A percentile compares a stretch with the other conserved stretches of the same genome.
phyloP scores from a whole-genome alignment of 2,888 invertebrate species.

The Epicampocera succincta region DNA sequence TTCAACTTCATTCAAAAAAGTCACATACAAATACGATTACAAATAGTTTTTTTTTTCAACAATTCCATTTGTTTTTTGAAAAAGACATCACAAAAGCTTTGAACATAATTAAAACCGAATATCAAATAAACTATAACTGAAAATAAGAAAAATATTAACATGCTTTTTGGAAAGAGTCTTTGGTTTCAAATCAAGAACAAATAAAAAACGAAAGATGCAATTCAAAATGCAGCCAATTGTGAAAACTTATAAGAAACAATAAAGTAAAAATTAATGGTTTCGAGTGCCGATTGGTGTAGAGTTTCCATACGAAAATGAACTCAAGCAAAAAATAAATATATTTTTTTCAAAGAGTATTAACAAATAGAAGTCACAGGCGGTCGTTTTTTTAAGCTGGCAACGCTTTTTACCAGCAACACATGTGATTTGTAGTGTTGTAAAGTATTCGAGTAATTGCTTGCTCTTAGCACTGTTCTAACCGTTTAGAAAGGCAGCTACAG shows the following conservation, averaged over 20 bases:
- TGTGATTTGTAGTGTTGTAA: too few species aligned
- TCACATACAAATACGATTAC: slow-evolving; percentile 24
- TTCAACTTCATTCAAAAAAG: slow-evolving; percentile 47
- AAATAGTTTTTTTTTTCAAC: background rate
- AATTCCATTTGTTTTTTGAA: slow-evolving; percentile 30
- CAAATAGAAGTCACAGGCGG: background rate
- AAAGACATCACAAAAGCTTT: slow-evolving; percentile 63
- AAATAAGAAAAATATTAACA: slow-evolving; percentile 33
- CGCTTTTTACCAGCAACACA: too few species aligned
- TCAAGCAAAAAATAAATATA: background rate
- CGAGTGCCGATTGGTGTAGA: slow-evolving; percentile 59
- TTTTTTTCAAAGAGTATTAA: background rate
- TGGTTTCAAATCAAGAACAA: background rate
- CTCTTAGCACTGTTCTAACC: too few species aligned
- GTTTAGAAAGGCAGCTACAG: too few species aligned
- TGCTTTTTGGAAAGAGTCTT: slow-evolving; percentile 18
- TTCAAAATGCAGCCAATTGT: slow-evolving; percentile 63
- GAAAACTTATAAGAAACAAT: background rate
- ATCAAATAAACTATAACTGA: slow-evolving; percentile 1
- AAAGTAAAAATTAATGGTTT: slow-evolving; percentile 2
- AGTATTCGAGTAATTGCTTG: too few species aligned
- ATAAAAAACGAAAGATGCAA: slow-evolving; percentile 15
- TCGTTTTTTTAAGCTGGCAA: too few species aligned
- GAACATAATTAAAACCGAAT: slow-evolving; percentile 10
- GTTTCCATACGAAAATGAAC: background rate